These are phyloP conservation scores for Mus spicilegus DNA, from an alignment of 2,113 vertebrate species.

Conservation along the genomic window DNA sequence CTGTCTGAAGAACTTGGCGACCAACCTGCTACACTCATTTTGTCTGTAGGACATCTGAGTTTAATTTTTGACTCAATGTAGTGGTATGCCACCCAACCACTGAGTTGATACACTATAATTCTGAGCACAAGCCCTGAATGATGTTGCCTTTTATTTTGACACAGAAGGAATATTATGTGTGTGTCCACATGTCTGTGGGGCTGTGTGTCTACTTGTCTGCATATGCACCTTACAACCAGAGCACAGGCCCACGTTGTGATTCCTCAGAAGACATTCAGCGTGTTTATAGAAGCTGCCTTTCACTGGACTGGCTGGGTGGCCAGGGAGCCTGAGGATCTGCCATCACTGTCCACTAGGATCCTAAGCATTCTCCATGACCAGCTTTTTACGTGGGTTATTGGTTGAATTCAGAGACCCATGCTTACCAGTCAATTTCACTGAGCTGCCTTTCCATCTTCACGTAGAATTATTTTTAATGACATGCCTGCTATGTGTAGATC, in stretches of 20 bases:
- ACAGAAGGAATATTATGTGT: neutral
- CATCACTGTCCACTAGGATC: neutral
- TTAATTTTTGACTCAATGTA: neutral
- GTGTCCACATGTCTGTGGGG: neutral
- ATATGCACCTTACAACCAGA: neutral
- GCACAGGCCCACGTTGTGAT: neutral
- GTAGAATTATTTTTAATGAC: neutral
- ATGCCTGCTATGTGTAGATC: neutral
- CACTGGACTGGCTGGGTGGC: neutral
- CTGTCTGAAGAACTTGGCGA: too few relatives aligned
- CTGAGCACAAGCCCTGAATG: neutral
- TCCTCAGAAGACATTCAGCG: neutral
- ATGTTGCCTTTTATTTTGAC: too few relatives aligned
- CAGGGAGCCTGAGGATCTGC: neutral
- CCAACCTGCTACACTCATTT: accelerated
- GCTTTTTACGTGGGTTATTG: neutral
- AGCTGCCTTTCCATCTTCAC: neutral
- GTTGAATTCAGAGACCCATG: neutral
- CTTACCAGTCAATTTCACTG: neutral
- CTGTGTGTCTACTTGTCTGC: neutral
- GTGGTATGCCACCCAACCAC: neutral
- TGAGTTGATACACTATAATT: neutral
- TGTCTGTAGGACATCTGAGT: neutral
- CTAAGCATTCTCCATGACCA: neutral
- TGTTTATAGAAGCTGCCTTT: neutral